Evolutionary conservation across 2,888 invertebrate species (phyloP).

Genomic region (Mesoligia furuncula): DNA sequence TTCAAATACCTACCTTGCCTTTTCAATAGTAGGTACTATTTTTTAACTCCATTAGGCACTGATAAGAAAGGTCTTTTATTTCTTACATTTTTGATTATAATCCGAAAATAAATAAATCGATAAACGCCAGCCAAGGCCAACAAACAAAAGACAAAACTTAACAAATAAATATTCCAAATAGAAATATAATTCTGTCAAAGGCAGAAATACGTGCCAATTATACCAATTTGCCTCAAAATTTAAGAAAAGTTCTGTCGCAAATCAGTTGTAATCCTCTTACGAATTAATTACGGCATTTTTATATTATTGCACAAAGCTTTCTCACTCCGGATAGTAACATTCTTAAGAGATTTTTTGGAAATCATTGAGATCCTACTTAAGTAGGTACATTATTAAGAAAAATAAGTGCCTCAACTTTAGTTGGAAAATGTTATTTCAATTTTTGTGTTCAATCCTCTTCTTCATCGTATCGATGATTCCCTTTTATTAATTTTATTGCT

Average conservation of each 20-base stretch:
- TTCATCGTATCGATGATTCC: background rate
- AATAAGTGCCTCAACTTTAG: background rate
- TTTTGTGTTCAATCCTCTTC: background rate
- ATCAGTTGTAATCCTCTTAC: constrained; percentile 47
- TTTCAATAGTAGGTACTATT: background rate
- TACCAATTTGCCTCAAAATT: constrained; percentile 48
- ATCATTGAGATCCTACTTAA: background rate
- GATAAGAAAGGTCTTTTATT: background rate
- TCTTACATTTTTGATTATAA: background rate
- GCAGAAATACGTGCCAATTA: constrained; percentile 50
- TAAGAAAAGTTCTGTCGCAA: constrained; percentile 51
- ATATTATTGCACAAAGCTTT: constrained; percentile 28
- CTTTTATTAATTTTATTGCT: background rate
- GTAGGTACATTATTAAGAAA: background rate
- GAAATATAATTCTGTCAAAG: constrained; percentile 46
- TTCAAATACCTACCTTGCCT: background rate
- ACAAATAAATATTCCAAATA: constrained; percentile 26
- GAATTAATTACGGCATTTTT: constrained; percentile 30
- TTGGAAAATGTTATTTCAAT: background rate
- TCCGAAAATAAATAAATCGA: background rate
- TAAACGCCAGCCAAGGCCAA: constrained; percentile 3
- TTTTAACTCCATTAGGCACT: background rate
- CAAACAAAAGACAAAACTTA: constrained; percentile 5
- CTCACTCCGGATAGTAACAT: no score
- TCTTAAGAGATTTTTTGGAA: background rate